Evolutionary conservation across 2,113 vertebrate genomes (phyloP).

Genomic region (Gallinago media): DNA sequence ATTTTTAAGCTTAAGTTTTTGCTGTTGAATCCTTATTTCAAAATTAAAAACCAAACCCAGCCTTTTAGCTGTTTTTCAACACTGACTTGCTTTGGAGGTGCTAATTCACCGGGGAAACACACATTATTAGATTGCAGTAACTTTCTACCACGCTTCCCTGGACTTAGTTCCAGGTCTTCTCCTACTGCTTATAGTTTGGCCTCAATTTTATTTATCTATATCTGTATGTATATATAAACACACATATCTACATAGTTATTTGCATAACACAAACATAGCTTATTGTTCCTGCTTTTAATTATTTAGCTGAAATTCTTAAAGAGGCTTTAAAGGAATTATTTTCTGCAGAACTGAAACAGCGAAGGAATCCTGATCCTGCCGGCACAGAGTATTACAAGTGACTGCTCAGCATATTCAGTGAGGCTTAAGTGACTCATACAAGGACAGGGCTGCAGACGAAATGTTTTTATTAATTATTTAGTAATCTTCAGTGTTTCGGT

Average conservation of each 20-base stretch:
- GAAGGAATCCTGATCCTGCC: neutral
- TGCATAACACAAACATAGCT: neutral
- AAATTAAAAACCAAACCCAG: neutral
- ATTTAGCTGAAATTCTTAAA: constrained; percentile 3
- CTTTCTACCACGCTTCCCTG: neutral
- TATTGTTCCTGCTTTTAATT: neutral
- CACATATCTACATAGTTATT: neutral
- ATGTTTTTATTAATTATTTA: constrained; percentile 50
- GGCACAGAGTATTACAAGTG: neutral
- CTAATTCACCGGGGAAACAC: neutral
- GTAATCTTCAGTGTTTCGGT: neutral
- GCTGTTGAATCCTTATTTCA: neutral
- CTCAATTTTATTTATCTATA: neutral
- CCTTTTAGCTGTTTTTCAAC: neutral
- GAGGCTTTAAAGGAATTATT: neutral
- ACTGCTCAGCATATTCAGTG: neutral
- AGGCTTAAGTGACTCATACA: constrained; percentile 1
- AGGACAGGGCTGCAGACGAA: neutral
- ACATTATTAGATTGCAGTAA: neutral
- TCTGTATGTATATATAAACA: neutral
- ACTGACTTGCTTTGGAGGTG: neutral
- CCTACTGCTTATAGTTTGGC: neutral
- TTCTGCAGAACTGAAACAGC: neutral
- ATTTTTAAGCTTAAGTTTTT: neutral
- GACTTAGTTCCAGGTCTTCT: neutral